Conservation (phyloP, 2,888 invertebrate genomes). For the Phalangium opilio region DNA sequence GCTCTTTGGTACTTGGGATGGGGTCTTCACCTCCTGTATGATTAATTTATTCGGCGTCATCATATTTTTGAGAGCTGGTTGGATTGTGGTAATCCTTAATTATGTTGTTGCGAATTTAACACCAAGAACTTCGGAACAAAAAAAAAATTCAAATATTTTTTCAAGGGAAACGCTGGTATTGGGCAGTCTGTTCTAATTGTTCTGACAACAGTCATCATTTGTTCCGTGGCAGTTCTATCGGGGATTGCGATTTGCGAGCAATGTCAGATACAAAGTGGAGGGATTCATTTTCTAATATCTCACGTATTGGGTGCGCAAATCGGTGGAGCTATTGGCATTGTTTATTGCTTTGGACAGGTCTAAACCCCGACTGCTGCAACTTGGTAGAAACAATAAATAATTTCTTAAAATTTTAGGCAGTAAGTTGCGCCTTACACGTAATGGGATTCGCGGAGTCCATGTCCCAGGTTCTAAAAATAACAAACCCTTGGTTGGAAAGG, state of each 20-base stretch:
- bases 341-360: constrained; percentile 94
- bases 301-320: constrained; percentile 86
- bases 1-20: constrained; percentile 94
- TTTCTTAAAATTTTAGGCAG: constrained; percentile 47
- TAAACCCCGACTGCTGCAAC: constrained; percentile 14
- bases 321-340: constrained; percentile 77
- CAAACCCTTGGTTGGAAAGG: constrained; percentile 59
- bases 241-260: constrained; percentile 93
- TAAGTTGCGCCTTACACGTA: constrained; percentile 88
- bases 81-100: constrained; percentile 86
- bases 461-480: constrained; percentile 59
- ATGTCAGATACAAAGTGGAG: constrained; percentile 90
- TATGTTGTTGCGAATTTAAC: constrained; percentile 2
- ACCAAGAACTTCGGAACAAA: background rate
- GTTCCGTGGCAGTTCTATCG: constrained; percentile 78
- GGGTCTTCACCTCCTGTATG: constrained; percentile 91
- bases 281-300: constrained; percentile 85
- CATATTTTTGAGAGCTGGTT: constrained; percentile 87
- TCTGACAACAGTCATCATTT: constrained; percentile 55
- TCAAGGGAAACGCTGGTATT: constrained; percentile 38
- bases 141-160: background rate
- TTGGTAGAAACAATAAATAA: background rate
- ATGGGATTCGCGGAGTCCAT: constrained; percentile 94
- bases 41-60: constrained; percentile 97
- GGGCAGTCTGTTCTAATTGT: constrained; percentile 34